Evolutionary conservation across 2,888 invertebrate genomes (phyloP), one percentile per base, ranked within the genome.

Genomic region (Brachyptera risi): DNA sequence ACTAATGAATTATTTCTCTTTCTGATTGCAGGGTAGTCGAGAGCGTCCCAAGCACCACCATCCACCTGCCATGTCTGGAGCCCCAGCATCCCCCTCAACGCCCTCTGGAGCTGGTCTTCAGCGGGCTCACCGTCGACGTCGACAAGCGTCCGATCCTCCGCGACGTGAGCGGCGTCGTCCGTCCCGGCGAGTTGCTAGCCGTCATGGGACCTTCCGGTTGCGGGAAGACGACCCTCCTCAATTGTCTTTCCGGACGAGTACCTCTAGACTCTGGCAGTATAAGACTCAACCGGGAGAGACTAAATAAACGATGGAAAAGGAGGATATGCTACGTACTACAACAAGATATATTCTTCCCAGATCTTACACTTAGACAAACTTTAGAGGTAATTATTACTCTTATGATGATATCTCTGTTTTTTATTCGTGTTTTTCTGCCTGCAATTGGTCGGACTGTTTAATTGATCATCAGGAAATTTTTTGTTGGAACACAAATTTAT

Each of bases 271-370:
- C 82, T 58, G 90, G 90, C 58, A 80, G 80, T 66, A 83, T 88
- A 67, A 79, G 80, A 68, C 74, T 87, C 60, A 85, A 86, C 72
- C 82, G 84, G 19, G 81, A 83, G 68, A 75, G 79, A 24, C 74
- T 88, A 65, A 83, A 82, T 67, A 88, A 87, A 70, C 75, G 84
- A 67, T 85, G 86, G 80, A 85, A 87, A 68, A 77, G 90, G 66
- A 83, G 85, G 71, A 88, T 91, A 68, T 88, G 88, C 70, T 91
- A 90, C 74, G 90, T 90, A 49, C 80, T 89, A 63, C 90, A 91
- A 73, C 87, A 90, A 71, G 90, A 91, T 72, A 83, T 89, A 63
- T 91, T 91, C 76, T 88, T 90, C 72, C 83, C 89, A 56, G 87
- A 87, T 70, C 79, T 91, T 68, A 90, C 90, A 1, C 78, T 90